Base-by-base conservation (phyloP, 2,113 vertebrate genomes). In the Glaucidium brasilianum region DNA sequence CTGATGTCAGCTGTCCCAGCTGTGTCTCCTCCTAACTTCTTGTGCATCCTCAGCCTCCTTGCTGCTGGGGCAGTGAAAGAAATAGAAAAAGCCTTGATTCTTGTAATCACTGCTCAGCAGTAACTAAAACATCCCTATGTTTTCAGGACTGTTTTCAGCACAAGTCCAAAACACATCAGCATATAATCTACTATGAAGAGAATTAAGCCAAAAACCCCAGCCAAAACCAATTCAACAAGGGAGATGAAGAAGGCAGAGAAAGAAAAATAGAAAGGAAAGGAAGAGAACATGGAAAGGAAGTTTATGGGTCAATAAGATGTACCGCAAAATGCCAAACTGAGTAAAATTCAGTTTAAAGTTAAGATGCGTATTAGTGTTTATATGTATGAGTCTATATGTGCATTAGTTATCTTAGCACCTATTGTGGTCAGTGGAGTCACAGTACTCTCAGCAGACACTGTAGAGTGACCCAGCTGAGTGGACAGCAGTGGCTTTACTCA, bases 31-130 rank as follows among this genome's bases (percentile, higher is more conserved):
- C 17, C 41, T 18, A 53, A 4, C 9, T 53, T 17, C 27, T 72
- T 58, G 56, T 53, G 32, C 41, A 39, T 2, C 12, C 6, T 1
- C 23, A 63, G 27, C 8, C 15, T 45, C 3, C 23, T 59, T 0
- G 0, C 37, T 79, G 27, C 6, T 32, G 15, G 30, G n/a, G n/a
- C 12, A 10, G 14, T 1, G 1, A 29, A 35, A 56, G 50, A 27
- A 68, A 10, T 5, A 80, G 29, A 39, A 85, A 64, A 66, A 10
- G 6, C 23, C 35, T 60, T 39, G 6, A 41, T 2, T 0, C 8
- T 75, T 39, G 12, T 30, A 67, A 85, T 29, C 2, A 2, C 35
- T 52, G 6, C 8, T 74, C 55, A 73, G 22, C 20, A 77, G 37
- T 34, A 69, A 35, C 11, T 22, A 52, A 69, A 88, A 20, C 23